Conservation (phyloP, 2,113 vertebrate species). For the Ammospiza nelsoni region DNA sequence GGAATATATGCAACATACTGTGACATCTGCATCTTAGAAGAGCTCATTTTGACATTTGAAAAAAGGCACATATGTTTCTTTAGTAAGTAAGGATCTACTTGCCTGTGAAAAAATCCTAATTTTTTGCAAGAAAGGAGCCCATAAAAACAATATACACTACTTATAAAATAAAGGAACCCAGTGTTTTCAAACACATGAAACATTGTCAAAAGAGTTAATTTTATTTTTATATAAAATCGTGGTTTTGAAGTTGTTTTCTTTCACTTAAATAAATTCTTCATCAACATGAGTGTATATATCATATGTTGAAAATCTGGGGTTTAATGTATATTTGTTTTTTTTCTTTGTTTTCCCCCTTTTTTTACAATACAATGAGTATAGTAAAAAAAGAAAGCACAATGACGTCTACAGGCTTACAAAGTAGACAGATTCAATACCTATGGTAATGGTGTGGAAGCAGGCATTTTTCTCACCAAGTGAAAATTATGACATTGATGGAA, state of each 20-base stretch:
- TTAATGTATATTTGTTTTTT: not conserved
- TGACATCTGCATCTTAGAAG: not conserved
- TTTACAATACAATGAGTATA: not conserved
- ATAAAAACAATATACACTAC: not conserved
- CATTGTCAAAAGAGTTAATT: not conserved
- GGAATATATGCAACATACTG: not conserved
- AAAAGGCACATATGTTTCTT: not conserved
- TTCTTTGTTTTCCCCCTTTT: rapidly evolving
- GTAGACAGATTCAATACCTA: not conserved
- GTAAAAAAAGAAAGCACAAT: not conserved
- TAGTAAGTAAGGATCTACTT: not conserved
- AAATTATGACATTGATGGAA: not conserved
- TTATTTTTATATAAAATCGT: not conserved
- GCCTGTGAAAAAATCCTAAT: not conserved
- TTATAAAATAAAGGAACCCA: not conserved
- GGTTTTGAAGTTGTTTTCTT: rapidly evolving
- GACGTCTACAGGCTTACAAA: not conserved
- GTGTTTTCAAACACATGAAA: not conserved
- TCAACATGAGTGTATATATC: not conserved
- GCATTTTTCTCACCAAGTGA: not conserved
- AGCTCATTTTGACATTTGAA: not conserved
- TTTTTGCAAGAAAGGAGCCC: not conserved
- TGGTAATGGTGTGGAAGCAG: not conserved
- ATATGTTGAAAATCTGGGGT: not conserved
- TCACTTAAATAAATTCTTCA: not conserved